Base-by-base conservation (phyloP, 2,888 invertebrate species). In the Epinotia nisella region DNA sequence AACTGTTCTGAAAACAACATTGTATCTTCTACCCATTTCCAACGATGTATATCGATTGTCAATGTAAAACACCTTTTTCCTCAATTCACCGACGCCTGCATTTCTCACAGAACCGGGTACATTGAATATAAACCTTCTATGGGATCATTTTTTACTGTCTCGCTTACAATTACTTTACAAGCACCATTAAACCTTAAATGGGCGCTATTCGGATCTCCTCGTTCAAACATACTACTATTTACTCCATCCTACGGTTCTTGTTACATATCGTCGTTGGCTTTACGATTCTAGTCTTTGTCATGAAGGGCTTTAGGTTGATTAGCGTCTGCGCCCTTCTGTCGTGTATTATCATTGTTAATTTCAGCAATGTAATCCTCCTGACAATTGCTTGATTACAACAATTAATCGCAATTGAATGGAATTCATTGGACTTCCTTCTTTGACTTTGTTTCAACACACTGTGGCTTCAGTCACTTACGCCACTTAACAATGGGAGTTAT, bases 331-430 rank as follows among this genome's bases (percentile, higher is more conserved):
- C 41, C 53, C 17, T 74, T 76, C 79, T 74, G 79, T 83, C 62
- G 59, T 45, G 85, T 85, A 86, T 87, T 86, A 87, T 87, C 82
- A 85, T 87, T 85, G 86, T 89, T 89, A 89, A 88, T 90, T 88
- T 90, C 86, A 89, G 88, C 90, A 86, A 87, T 83, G 88, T 89
- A 88, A 90, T 89, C 84, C 89, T 83, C 85, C 81, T 81, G 82
- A 85, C 91, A 90, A 90, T 90, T 89, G 90, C 88, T 91, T 91
- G 90, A 93, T 93, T 91, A 90, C 89, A 80, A 87, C 92, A 93
- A 93, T 92, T 93, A 93, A 91, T 90, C 82, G 87, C 91, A 93
- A 93, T 93, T 93, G 91, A 85, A 82, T 76, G 90, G 92, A 90
- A 93, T 92, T 88, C 79, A 86, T 87, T 82, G 79, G 81, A 85